Percentiles rank a stretch among this genome's conserved stretches.
These are phyloP conservation scores for Potamilus streckersoni DNA, from an alignment of 1,140 invertebrate species.

Conservation along the genomic window DNA sequence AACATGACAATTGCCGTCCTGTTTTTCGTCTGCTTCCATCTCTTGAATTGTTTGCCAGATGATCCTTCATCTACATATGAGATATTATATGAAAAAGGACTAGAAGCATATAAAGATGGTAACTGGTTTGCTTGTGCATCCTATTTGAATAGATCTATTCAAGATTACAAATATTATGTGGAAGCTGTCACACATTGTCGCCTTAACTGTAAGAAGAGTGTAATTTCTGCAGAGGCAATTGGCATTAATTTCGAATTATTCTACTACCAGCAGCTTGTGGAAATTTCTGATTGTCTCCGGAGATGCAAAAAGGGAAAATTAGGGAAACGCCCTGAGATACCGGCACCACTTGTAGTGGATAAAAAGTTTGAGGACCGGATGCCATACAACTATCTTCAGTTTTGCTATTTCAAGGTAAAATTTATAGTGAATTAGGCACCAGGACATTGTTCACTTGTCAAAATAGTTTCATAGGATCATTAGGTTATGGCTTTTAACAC, in stretches of 20 bases:
- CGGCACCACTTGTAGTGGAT: not conserved
- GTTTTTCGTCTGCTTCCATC: not conserved
- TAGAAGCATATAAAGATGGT: conserved; percentile 25
- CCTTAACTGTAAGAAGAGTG: conserved; percentile 22
- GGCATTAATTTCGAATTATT: not conserved
- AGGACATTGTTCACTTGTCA: too few relatives aligned
- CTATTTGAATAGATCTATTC: conserved; percentile 18
- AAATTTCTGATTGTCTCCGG: conserved; percentile 19
- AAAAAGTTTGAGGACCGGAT: conserved; percentile 30
- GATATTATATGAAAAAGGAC: conserved; percentile 22
- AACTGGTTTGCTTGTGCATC: conserved; percentile 17
- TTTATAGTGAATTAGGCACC: not conserved
- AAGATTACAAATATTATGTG: conserved; percentile 23
- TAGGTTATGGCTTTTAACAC: too few relatives aligned
- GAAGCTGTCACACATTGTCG: conserved; percentile 22
- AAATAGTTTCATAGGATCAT: too few relatives aligned
- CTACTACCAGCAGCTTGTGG: conserved; percentile 9
- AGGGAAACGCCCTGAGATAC: conserved; percentile 9
- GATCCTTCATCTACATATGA: conserved; percentile 14
- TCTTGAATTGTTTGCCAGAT: not conserved
- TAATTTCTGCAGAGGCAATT: not conserved
- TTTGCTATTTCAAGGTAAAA: conserved; percentile 30
- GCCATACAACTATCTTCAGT: conserved; percentile 27
- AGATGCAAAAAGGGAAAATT: conserved; percentile 25
- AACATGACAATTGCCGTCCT: not conserved